Conservation (phyloP, 2,888 invertebrate species). For the Drosophila robusta region DNA sequence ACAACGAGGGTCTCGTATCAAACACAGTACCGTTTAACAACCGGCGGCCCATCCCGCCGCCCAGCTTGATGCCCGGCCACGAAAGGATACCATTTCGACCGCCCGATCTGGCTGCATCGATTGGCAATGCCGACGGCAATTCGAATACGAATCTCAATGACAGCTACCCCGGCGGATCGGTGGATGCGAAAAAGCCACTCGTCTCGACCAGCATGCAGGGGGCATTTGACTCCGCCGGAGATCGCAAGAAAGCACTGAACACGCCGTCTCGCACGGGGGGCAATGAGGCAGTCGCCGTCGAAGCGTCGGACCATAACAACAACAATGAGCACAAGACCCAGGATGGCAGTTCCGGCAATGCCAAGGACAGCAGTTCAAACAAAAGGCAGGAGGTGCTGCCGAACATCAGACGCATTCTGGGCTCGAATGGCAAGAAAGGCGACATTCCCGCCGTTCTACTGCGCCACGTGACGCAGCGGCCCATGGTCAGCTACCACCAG, state of each 20-base stretch:
- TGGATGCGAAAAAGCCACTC: constrained; percentile 41
- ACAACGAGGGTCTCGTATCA: constrained; percentile 86
- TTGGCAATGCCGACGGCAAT: constrained; percentile 33
- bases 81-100: constrained; percentile 94
- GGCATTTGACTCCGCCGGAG: constrained; percentile 27
- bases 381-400: constrained; percentile 88
- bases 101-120: constrained; percentile 77
- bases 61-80: constrained; percentile 92
- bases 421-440: constrained; percentile 93
- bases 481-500: constrained; percentile 77
- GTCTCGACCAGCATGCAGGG: constrained; percentile 30
- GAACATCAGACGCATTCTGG: constrained; percentile 93
- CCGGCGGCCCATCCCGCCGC: constrained; percentile 92
- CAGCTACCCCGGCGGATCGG: constrained; percentile 30
- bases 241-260: constrained; percentile 89
- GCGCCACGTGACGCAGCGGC: constrained; percentile 88
- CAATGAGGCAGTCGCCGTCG: constrained; percentile 39
- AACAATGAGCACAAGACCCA: constrained; percentile 43
- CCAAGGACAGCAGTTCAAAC: constrained; percentile 23
- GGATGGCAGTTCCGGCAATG: constrained; percentile 9
- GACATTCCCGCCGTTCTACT: constrained; percentile 92
- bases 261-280: constrained; percentile 88
- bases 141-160: constrained; percentile 29
- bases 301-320: constrained; percentile 25
- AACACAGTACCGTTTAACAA: constrained; percentile 86